Conservation (phyloP, 2,113 vertebrate species). For the Azemiops feae region DNA sequence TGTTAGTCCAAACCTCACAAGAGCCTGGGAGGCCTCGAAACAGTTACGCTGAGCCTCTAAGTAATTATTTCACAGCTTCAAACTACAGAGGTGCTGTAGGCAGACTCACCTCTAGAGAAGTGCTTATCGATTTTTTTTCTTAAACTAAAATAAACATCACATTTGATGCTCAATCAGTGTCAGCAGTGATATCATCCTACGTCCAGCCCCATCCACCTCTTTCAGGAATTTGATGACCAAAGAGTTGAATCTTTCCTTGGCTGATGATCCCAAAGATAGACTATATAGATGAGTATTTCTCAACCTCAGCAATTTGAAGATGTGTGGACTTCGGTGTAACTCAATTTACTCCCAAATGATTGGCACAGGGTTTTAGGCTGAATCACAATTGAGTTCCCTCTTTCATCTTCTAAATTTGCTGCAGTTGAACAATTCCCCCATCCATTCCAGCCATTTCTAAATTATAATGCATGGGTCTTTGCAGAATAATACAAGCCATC, state of each 20-base stretch:
- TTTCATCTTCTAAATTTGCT: neutral
- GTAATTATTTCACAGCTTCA: neutral
- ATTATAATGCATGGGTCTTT: neutral
- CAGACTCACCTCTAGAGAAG: neutral
- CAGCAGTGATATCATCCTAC: neutral
- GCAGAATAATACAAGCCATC: no score
- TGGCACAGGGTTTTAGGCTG: neutral
- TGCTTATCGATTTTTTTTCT: neutral
- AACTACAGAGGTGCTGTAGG: neutral
- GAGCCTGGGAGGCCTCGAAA: neutral
- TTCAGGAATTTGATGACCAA: neutral
- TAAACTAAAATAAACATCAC: neutral
- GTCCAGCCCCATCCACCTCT: neutral
- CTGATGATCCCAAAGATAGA: neutral
- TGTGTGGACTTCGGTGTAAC: neutral
- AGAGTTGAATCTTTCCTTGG: neutral
- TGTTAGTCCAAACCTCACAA: neutral
- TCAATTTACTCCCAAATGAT: neutral
- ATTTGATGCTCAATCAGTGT: neutral
- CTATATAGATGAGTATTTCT: neutral
- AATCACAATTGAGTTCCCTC: neutral
- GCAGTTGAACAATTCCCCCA: neutral
- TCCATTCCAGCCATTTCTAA: neutral
- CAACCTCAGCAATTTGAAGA: neutral
- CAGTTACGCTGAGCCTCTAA: neutral